Conservation (phyloP, 2,888 invertebrate genomes). For the Dastarcus helophoroides region DNA sequence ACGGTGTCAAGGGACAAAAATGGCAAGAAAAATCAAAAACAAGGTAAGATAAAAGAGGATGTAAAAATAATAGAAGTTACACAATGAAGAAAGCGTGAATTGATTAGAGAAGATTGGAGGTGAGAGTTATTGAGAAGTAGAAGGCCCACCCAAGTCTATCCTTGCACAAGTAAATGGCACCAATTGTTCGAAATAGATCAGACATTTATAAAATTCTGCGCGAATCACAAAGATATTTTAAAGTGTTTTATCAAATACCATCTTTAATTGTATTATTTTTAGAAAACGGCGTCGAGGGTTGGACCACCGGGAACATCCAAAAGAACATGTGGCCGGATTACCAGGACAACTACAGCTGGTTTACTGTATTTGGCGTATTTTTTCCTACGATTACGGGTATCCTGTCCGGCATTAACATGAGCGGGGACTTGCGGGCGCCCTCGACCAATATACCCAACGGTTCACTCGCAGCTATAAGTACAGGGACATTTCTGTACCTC, state of each 20-base stretch:
- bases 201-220: too few species aligned
- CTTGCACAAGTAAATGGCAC: too few species aligned
- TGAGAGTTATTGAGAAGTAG: too few species aligned
- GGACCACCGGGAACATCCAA: slow-evolving; percentile 65
- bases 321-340: slow-evolving; percentile 76
- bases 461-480: slow-evolving; percentile 81
- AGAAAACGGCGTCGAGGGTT: slow-evolving; percentile 79
- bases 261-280: slow-evolving; percentile 19
- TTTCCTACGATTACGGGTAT: slow-evolving; percentile 97
- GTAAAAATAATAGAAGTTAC: too few species aligned
- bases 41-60: too few species aligned
- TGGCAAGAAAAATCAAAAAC: too few species aligned
- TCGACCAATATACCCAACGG: slow-evolving; percentile 90
- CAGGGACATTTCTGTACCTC: slow-evolving; percentile 80
- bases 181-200: too few species aligned
- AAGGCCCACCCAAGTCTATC: too few species aligned
- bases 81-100: too few species aligned
- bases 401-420: slow-evolving; percentile 96
- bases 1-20: too few species aligned
- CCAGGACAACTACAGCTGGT: slow-evolving; percentile 76
- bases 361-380: slow-evolving; percentile 93
- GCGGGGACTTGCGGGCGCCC: slow-evolving; percentile 87
- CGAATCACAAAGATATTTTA: too few species aligned
- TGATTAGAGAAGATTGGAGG: too few species aligned
- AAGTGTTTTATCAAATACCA: neutral